These are phyloP conservation scores for Heteractis magnifica DNA, from an alignment of 92 coral and sea anemone species.

Conservation along the genomic window DNA sequence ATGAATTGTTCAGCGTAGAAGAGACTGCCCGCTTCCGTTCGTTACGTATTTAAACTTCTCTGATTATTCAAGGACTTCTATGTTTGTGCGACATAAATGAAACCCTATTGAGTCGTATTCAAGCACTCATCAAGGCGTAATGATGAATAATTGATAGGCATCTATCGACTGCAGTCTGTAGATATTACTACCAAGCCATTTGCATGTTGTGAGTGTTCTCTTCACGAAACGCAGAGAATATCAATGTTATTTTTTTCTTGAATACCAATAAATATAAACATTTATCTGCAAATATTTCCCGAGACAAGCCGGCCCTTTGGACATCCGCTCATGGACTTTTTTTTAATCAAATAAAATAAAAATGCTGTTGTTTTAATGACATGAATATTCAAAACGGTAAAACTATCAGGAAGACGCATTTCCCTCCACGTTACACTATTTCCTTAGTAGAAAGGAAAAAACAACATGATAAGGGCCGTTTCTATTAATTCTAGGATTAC, in stretches of 20 bases:
- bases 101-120: background rate
- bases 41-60: background rate
- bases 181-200: background rate
- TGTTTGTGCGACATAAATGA: background rate
- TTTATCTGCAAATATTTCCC: background rate
- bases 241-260: background rate
- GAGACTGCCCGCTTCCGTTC: background rate
- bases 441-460: background rate
- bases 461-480: background rate
- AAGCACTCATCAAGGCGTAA: background rate
- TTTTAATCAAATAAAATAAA: background rate
- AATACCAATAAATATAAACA: background rate
- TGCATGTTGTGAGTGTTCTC: background rate
- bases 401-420: background rate
- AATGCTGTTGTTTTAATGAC: background rate
- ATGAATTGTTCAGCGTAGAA: background rate
- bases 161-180: background rate
- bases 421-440: background rate
- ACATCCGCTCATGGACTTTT: background rate
- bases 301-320: background rate
- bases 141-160: background rate
- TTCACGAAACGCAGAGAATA: background rate
- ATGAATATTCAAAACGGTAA: background rate
- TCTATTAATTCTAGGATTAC: background rate
- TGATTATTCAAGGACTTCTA: background rate